phyloP scores from a whole-genome alignment of 2,888 invertebrate genomes.

The Dendrolimus houi region DNA sequence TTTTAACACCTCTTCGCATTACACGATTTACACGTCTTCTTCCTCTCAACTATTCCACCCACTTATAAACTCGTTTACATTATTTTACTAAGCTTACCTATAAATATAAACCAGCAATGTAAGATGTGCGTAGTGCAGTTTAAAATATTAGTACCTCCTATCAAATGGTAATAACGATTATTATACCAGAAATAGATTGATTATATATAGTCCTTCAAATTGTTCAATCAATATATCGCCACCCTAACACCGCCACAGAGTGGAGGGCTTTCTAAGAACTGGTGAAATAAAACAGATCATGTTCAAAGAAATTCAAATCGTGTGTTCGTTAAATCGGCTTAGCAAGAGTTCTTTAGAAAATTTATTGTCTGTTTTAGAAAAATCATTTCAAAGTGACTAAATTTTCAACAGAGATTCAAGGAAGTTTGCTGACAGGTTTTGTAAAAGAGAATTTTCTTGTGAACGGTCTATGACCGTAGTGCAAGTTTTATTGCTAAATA shows the following conservation, averaged over 20 bases:
- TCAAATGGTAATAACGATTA: no score
- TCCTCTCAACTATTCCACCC: no score
- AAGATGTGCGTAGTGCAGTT: no score
- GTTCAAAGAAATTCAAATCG: conserved; percentile 16
- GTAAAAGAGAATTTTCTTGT: background rate
- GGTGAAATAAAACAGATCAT: conserved; percentile 15
- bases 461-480: background rate
- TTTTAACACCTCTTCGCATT: no score
- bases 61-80: no score
- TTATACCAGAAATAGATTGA: no score
- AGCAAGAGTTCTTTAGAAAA: conserved; percentile 15
- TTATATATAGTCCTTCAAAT: no score
- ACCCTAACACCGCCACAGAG: conserved; percentile 15
- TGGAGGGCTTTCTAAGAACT: conserved; percentile 18
- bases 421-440: background rate
- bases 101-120: no score
- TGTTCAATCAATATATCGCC: conserved; percentile 4
- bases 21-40: no score
- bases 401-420: background rate
- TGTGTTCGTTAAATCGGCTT: conserved; percentile 8
- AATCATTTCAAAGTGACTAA: background rate
- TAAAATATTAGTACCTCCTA: no score
- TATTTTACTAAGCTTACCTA: no score
- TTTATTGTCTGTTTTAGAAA: background rate
- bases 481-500: background rate